phyloP scores from a whole-genome alignment of 2,113 vertebrate genomes.

The Oryzias melastigma region DNA sequence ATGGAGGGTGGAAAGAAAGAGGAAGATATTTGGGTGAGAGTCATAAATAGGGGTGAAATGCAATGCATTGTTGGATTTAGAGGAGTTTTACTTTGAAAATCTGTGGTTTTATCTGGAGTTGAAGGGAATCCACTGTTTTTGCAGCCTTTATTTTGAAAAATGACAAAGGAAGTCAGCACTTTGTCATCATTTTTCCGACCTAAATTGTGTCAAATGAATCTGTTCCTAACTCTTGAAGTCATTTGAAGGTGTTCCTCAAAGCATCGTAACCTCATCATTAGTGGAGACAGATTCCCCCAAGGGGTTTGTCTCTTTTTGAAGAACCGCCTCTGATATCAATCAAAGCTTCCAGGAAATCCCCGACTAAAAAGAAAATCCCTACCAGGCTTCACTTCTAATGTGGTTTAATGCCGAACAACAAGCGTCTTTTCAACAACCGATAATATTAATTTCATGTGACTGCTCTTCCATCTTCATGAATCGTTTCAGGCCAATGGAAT shows the following conservation, averaged over 20 bases:
- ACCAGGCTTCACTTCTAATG: slow-evolving; percentile 1
- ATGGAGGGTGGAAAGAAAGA: slow-evolving; percentile 37
- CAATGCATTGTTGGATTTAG: too few relatives aligned
- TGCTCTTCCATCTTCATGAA: slow-evolving; percentile 34
- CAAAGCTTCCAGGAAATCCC: slow-evolving; percentile 47
- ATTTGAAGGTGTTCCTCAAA: neutral
- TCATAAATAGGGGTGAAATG: too few relatives aligned
- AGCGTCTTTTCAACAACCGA: slow-evolving; percentile 39
- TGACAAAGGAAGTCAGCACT: too few relatives aligned
- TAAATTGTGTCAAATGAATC: slow-evolving; percentile 24
- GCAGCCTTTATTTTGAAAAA: too few relatives aligned
- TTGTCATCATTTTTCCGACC: slow-evolving; percentile 22
- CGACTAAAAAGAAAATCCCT: neutral
- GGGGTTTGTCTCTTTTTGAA: slow-evolving; percentile 35
- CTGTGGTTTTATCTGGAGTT: too few relatives aligned
- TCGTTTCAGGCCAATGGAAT: slow-evolving; percentile 24
- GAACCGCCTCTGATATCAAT: slow-evolving; percentile 39
- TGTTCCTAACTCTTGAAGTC: slow-evolving; percentile 17
- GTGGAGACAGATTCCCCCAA: slow-evolving; percentile 16
- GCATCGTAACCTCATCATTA: slow-evolving; percentile 42
- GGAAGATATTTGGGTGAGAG: neutral
- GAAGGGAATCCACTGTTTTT: too few relatives aligned
- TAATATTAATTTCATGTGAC: slow-evolving; percentile 36
- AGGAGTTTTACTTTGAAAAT: too few relatives aligned
- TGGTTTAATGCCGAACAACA: slow-evolving; percentile 10